Evolutionary conservation across 2,113 vertebrate genomes (phyloP).

Genomic region (Apteryx owenii): DNA sequence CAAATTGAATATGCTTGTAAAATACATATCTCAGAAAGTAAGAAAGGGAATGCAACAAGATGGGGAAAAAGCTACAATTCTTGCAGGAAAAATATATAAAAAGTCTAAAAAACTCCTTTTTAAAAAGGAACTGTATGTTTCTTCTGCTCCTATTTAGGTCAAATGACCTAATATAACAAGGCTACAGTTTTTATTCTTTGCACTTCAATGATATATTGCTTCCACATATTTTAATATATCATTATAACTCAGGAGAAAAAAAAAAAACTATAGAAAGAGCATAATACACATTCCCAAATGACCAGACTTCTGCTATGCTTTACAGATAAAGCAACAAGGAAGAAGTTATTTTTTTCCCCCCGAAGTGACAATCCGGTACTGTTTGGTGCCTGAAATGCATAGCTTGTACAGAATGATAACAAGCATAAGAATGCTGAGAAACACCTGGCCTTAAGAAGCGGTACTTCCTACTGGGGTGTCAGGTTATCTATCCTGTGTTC

Average conservation of each 20-base stretch:
- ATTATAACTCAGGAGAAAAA: fast-evolving
- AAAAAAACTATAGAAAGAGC: neutral
- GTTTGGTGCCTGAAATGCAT: neutral
- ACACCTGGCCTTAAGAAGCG: neutral
- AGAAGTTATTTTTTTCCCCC: neutral
- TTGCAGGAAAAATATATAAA: neutral
- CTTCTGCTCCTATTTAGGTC: neutral
- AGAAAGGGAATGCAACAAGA: neutral
- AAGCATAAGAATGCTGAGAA: neutral
- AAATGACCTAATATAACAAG: neutral
- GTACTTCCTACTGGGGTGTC: neutral
- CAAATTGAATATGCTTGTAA: neutral
- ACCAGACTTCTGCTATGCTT: neutral
- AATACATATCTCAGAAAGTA: neutral
- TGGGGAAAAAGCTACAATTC: neutral
- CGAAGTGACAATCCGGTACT: neutral
- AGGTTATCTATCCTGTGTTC: neutral
- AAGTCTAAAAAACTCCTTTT: neutral
- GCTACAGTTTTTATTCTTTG: neutral
- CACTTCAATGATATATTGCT: neutral
- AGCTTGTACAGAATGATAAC: neutral
- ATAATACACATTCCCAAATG: neutral
- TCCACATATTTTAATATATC: neutral
- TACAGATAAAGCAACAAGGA: neutral
- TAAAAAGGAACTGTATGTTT: neutral